These are phyloP conservation scores for Dioctria rufipes DNA, from an alignment of 2,888 invertebrate species.

Conservation along the genomic window DNA sequence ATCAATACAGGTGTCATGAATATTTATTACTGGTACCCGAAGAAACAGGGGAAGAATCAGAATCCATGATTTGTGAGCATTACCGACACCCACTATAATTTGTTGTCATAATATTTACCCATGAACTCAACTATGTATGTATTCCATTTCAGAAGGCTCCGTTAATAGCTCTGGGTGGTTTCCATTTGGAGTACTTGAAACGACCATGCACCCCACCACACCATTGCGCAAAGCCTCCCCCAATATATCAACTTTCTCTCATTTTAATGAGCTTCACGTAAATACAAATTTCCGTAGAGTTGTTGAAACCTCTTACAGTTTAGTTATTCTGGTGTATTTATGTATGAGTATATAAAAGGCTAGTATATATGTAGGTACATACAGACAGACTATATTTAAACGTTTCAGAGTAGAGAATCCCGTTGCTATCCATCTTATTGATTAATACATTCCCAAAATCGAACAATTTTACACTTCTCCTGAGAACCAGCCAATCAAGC, in stretches of 20 bases:
- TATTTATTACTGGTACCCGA: background rate
- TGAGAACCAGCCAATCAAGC: background rate
- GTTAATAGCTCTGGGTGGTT: conserved; percentile 23
- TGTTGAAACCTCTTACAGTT: background rate
- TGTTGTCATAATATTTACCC: conserved; percentile 39
- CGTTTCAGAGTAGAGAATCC: conserved; percentile 15
- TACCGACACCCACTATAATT: conserved; percentile 22
- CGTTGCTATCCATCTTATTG: conserved; percentile 28
- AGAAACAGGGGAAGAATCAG: background rate
- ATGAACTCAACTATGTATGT: background rate
- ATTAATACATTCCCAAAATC: conserved; percentile 15
- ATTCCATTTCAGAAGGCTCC: background rate
- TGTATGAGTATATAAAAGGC: no score
- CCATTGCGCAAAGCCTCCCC: conserved; percentile 24
- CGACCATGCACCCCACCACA: no score
- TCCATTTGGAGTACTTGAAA: no score
- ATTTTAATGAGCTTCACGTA: conserved; percentile 36
- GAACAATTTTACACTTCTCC: conserved; percentile 9
- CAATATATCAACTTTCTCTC: conserved; percentile 10
- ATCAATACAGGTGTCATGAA: background rate
- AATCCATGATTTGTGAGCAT: conserved; percentile 7
- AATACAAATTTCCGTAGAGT: background rate
- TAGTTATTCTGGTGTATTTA: conserved; percentile 21
- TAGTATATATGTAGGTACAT: no score
- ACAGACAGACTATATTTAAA: no score